Percentiles rank a stretch among this genome's conserved stretches.
phyloP scores from a whole-genome alignment of 2,113 vertebrate genomes.

The Cricetomys ansorgei region DNA sequence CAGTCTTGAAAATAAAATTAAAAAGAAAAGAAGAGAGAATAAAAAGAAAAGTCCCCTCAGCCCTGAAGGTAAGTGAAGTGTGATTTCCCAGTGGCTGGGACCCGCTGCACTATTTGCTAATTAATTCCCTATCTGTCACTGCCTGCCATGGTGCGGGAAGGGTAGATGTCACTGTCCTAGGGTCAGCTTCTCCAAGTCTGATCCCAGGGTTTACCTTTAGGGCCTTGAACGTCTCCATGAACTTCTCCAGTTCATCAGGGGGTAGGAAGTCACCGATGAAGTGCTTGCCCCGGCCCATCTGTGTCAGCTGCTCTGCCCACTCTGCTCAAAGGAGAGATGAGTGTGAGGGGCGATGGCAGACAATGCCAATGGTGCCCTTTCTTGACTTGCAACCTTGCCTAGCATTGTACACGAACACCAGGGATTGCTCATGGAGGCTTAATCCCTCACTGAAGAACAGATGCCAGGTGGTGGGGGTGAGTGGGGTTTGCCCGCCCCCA shows the following conservation, averaged over 20 bases:
- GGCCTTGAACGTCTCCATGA: constrained; percentile 99
- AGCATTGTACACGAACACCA: not conserved
- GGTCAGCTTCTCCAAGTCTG: not conserved
- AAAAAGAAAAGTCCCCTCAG: no score
- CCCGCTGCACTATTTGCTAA: not conserved
- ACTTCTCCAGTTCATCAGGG: constrained; percentile 97
- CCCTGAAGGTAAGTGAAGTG: not conserved
- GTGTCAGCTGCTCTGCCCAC: constrained; percentile 98
- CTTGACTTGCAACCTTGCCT: not conserved
- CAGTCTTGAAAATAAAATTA: not conserved
- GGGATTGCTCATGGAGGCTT: not conserved
- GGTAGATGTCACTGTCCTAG: not conserved
- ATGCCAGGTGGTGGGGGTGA: not conserved
- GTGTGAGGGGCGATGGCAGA: rapidly evolving
- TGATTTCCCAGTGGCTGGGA: not conserved
- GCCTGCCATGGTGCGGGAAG: not conserved
- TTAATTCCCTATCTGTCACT: not conserved
- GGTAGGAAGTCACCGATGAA: constrained; percentile 99
- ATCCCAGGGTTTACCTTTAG: constrained; percentile 90
- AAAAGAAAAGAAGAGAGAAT: no score
- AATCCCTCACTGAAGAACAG: not conserved
- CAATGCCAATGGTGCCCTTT: not conserved
- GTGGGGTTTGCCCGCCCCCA: not conserved
- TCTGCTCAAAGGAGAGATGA: constrained; percentile 85
- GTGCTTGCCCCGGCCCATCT: constrained; percentile 98